Base-by-base conservation (phyloP, 2,888 invertebrate genomes). In the Molorchus minor region DNA sequence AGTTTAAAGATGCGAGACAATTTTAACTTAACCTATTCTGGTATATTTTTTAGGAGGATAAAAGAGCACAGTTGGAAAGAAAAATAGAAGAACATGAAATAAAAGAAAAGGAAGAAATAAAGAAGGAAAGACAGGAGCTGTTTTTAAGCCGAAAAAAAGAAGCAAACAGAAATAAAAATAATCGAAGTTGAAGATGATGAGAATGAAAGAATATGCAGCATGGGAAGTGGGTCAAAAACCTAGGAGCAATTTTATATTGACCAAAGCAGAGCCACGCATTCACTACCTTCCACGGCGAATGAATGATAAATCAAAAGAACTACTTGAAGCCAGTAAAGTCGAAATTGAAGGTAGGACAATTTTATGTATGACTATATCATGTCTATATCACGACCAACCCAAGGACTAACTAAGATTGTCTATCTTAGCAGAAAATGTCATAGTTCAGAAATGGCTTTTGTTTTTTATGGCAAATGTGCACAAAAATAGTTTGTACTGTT, bases 71-170 rank as follows among this genome's bases (percentile, higher is more conserved):
- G 82, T 92, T 98, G 4, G 98, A 98, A 81, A 91, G 92, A 58
- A 94, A 96, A 79, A 87, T 98, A 59, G 98, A 98, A 77, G 93
- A 95, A 75, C 94, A 93, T 74, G 94, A 94, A 55, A 86, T 91
- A 53, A 85, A 89, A 74, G 95, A 97, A 76, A 92, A 91, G 66
- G 95, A 94, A 75, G 89, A 93, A 77, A 84, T 95, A 52, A 90
- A 89, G 71, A 86, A 87, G 65, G 94, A 96, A 79, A 85, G 94
- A 29, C 90, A 92, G 75, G 90, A 92, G 61, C 81, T 98, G 62
- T 94, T 96, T 80, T 85, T 89, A 25, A 92, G 93, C 69, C 84
- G 96, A 59, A 93, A 93, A n/a, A 76, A 87, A 91, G 68, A 93
- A 96, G 77, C 93, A 97, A 78, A 87, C 90, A 1, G 93, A 94